Base-by-base conservation (phyloP, 2,888 invertebrate species). In the Drosophila prostipennis region DNA sequence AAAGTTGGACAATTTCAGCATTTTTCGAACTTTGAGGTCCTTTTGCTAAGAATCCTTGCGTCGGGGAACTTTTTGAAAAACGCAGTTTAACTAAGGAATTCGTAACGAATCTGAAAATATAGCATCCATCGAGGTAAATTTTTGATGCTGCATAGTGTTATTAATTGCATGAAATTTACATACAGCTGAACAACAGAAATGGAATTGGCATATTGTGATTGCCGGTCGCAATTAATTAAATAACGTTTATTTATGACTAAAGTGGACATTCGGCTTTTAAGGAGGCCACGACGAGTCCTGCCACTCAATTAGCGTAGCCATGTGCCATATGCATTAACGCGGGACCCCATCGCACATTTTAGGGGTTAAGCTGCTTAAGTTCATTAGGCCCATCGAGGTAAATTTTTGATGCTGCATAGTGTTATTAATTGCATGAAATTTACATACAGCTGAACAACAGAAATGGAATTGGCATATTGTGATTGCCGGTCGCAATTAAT, bases 331-430 rank as follows among this genome's bases (percentile, higher is more conserved):
- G 48, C 49, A 56, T 37, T 48, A 32, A 37, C 29, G 40, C 48
- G 23, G 29, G 19, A 51, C 37, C 26, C 52, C 13, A 11, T n/a
- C 26, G 16, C 32, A 16, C 45, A 23, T 23, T 43, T 46, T 34
- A 43, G 60, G 45, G 52, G 60, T 40, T 71, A 71, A 70, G 63
- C 72, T 36, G 46, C 63, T 71, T 61, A 60, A 63, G 48, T 72
- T 77, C 61, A 77, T 75, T 77, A 73, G 75, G 68, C 68, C 58
- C n/a, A n/a, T n/a, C n/a, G n/a, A n/a, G n/a, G n/a, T n/a, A n/a
- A n/a, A n/a, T n/a, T n/a, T n/a, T n/a, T n/a, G n/a, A n/a, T n/a
- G n/a, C n/a, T n/a, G n/a, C n/a, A n/a, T n/a, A n/a, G n/a, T n/a
- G n/a, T n/a, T 37, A 54, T 54, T 37, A 36, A 59, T 43, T 48